These are phyloP conservation scores for Hippocampus mohnikei DNA, from an alignment of 2,113 vertebrate genomes.

Conservation along the genomic window DNA sequence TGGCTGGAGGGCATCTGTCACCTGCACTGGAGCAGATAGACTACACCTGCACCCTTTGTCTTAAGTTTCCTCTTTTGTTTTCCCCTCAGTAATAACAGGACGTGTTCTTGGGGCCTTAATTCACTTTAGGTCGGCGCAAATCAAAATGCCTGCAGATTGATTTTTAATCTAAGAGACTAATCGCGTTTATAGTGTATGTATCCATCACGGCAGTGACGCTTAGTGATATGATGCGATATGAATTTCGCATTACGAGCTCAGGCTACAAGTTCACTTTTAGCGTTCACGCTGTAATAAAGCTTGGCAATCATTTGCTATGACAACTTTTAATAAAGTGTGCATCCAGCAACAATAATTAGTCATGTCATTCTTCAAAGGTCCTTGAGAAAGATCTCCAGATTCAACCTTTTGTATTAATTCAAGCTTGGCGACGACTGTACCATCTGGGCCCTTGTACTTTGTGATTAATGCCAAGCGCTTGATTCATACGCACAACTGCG, in stretches of 20 bases:
- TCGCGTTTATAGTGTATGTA: slow-evolving; percentile 6
- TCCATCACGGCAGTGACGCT: slow-evolving; percentile 10
- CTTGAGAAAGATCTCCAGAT: slow-evolving; percentile 88
- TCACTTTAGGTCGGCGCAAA: neutral
- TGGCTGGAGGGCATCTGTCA: slow-evolving; percentile 11
- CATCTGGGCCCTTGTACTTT: slow-evolving; percentile 98
- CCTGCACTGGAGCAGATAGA: slow-evolving; percentile 2
- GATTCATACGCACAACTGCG: slow-evolving; percentile 97
- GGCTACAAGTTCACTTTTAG: slow-evolving; percentile 9
- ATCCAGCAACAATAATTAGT: slow-evolving; percentile 97
- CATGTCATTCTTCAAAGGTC: slow-evolving; percentile 99
- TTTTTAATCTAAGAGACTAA: slow-evolving; percentile 13
- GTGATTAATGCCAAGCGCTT: slow-evolving; percentile 96
- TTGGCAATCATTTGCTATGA: slow-evolving; percentile 45
- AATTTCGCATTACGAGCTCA: slow-evolving; percentile 7
- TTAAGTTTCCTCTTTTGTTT: slow-evolving; percentile 4
- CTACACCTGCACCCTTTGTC: slow-evolving; percentile 4
- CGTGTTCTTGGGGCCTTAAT: neutral
- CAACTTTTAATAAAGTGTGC: slow-evolving; percentile 72
- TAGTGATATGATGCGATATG: slow-evolving; percentile 8
- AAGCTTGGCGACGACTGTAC: slow-evolving; percentile 98
- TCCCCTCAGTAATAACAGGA: neutral
- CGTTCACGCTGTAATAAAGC: slow-evolving; percentile 35
- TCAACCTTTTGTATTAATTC: slow-evolving; percentile 97
- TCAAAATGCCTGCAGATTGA: slow-evolving; percentile 8